Base-by-base conservation (phyloP, 2,888 invertebrate genomes). In the Synanthedon myopaeformis region DNA sequence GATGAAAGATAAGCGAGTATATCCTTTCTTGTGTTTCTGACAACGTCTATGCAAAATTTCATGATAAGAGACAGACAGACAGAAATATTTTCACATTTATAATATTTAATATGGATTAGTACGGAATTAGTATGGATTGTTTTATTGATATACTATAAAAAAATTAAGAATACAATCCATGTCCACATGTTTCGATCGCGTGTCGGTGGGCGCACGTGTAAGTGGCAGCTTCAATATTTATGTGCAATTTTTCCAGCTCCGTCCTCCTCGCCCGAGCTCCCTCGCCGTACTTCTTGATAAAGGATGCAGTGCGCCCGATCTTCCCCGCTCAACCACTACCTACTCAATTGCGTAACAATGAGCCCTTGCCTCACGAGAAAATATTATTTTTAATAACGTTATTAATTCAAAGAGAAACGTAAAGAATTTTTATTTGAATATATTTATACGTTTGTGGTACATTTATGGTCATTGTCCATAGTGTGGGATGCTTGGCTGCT, bases 201-300 rank as follows among this genome's bases (percentile, higher is more conserved):
- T 56, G 62, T 67, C 77, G 66, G 70, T 71, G 77, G 81, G 82
- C 84, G 83, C 87, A 87, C 87, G 86, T 87, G 87, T 86, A 87
- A 85, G 83, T 87, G 87, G 87, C 87, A 85, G 86, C 87, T 87
- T 84, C 87, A 87, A 87, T 87, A 87, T 87, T 87, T 87, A 87
- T 86, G 87, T 83, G 84, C 85, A 87, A 87, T 87, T 87, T 87
- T 87, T 86, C 85, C 85, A 77, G 73, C 76, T 67, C 69, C 70
- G 64, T 72, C 71, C 64, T 61, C 60, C 64, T 63, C 69, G 61
- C 61, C 60, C 57, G 60, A 58, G 59, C 60, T 41, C 52, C 55
- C 57, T 61, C 66, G 57, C 61, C 62, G 61, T 60, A 56, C 56
- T 64, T 71, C 65, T 52, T 74, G 78, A 79, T 82, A 82, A 84